Evolutionary conservation across 2,113 vertebrate genomes (phyloP), one percentile per base, ranked within the genome.

Genomic region (Gymnobelideus leadbeateri): DNA sequence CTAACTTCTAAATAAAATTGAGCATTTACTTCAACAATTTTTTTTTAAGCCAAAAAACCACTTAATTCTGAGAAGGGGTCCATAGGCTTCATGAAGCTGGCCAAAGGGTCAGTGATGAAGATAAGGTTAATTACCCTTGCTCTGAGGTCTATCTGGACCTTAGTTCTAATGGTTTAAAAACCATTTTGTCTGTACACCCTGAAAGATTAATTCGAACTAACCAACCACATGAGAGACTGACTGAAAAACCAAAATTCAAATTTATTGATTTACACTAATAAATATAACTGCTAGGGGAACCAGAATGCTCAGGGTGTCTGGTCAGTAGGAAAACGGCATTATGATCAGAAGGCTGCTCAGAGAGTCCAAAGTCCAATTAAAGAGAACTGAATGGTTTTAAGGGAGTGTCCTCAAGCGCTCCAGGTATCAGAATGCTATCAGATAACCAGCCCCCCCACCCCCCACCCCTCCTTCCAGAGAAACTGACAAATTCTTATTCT

Each of bases 401-500:
- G 91, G 50, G 57, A 51, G 23, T 51, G n/a, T 84, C 68, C 92
- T 89, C 92, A 6, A 51, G 57, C 77, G 8, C n/a, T 43, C 68
- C n/a, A 43, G n/a, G 68, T 43, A 84, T 19, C 37, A 50, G 1
- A 2, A 2, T 23, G 19, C 8, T 52, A 28, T 55, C 91, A 28
- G 37, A 47, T 49, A 43, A 52, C 50, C 95, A 93, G 53, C 51
- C 6, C 43, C 47, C 23, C 0, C 2, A 2, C n/a, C 90, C 53
- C 51, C 51, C 5, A 4, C 49, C 47, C 23, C 0, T 1, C 3
- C n/a, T 89, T 51, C 37, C 31, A 25, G 37, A 55, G 50, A 93
- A 89, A 54, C 31, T 52, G 47, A 55, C 68, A 93, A 47, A 46
- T 47, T 91, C 93, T 90, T 94, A n/a, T 52, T 96, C 54, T 91